These are phyloP conservation scores for Muraenolepis orangiensis DNA, from an alignment of 2,797 vertebrate species.

Conservation along the genomic window DNA sequence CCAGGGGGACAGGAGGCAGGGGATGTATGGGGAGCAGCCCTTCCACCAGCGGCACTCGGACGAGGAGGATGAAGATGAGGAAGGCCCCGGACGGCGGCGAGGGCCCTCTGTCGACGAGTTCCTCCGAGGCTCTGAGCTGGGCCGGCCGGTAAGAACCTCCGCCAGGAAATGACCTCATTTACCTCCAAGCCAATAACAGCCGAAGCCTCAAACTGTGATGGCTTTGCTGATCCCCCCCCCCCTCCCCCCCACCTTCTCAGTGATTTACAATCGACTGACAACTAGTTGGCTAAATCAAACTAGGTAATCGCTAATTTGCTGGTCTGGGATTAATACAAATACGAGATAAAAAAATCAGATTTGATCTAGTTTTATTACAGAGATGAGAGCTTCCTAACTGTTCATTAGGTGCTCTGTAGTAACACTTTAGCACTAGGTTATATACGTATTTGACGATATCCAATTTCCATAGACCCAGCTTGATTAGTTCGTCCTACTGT, in stretches of 20 bases:
- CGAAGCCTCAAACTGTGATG: conserved; percentile 3
- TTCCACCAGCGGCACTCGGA: conserved; percentile 85
- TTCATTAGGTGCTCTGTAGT: neutral
- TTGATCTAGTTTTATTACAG: neutral
- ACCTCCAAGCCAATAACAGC: conserved; percentile 3
- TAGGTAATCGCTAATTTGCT: neutral
- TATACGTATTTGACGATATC: neutral
- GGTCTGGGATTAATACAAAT: neutral
- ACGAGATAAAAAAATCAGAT: too few species aligned
- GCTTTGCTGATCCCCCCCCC: neutral
- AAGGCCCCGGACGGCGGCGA: conserved; percentile 80
- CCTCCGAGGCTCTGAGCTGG: conserved; percentile 89
- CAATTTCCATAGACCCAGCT: neutral
- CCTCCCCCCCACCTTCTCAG: neutral
- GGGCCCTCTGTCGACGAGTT: conserved; percentile 94
- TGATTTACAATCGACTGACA: conserved; percentile 14
- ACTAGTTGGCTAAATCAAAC: neutral
- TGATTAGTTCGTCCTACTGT: neutral
- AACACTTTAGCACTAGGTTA: neutral
- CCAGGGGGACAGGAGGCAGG: conserved; percentile 83
- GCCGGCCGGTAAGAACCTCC: conserved; percentile 81
- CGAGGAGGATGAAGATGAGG: conserved; percentile 87
- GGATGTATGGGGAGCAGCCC: conserved; percentile 74
- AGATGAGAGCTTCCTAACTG: neutral
- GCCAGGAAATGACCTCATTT: conserved; percentile 1